phyloP scores from a whole-genome alignment of 2,888 invertebrate species.

The Phalera bucephala region DNA sequence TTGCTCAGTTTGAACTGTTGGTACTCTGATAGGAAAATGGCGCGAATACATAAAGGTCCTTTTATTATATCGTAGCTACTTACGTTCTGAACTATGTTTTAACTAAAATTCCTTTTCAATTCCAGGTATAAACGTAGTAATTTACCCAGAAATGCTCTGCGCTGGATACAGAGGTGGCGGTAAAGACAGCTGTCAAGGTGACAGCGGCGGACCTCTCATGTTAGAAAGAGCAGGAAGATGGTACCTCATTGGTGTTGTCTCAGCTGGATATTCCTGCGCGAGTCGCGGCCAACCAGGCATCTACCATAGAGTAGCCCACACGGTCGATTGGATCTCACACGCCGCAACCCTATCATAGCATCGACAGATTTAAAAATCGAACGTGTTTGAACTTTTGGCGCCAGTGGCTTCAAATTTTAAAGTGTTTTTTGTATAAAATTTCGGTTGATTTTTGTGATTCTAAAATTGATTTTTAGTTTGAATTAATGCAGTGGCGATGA shows the following conservation, averaged over 20 bases:
- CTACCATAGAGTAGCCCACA: constrained; percentile 95
- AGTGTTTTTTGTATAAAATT: too few relatives aligned
- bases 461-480: too few relatives aligned
- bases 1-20: too few relatives aligned
- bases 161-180: constrained; percentile 96
- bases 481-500: too few relatives aligned
- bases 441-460: too few relatives aligned
- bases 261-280: constrained; percentile 97
- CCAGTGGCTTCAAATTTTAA: too few relatives aligned
- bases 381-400: background rate
- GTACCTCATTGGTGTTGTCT: constrained; percentile 95
- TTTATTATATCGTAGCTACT: too few relatives aligned
- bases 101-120: too few relatives aligned
- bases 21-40: too few relatives aligned
- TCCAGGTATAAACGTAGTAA: constrained; percentile 92
- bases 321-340: constrained; percentile 95
- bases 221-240: constrained; percentile 93
- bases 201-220: constrained; percentile 96
- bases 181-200: constrained; percentile 90
- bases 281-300: constrained; percentile 97
- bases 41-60: too few relatives aligned
- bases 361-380: constrained; percentile 6
- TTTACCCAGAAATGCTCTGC: constrained; percentile 97
- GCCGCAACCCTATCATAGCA: constrained; percentile 76
- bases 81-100: too few relatives aligned